Evolutionary conservation across 2,888 invertebrate genomes (phyloP).

Genomic region (Sussaba pulchella): DNA sequence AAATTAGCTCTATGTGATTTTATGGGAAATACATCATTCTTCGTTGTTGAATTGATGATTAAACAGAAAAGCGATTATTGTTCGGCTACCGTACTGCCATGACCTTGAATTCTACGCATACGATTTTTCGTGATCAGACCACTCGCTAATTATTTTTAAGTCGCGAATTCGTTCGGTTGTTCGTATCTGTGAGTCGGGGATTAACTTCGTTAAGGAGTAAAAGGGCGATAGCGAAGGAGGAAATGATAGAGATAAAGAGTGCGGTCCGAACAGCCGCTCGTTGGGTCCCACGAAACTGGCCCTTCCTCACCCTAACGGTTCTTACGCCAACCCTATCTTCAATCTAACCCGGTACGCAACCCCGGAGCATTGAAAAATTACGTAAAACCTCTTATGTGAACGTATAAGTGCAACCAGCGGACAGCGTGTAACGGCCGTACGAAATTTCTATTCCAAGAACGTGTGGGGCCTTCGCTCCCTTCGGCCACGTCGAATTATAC

Average conservation of each 20-base stretch:
- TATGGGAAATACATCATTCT: too few species aligned
- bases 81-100: not conserved
- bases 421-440: slow-evolving; percentile 69
- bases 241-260: slow-evolving; percentile 21
- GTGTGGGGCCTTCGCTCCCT: slow-evolving; percentile 17
- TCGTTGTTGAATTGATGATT: too few species aligned
- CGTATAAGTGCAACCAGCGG: slow-evolving; percentile 31
- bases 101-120: not conserved
- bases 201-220: slow-evolving; percentile 33
- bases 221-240: slow-evolving; percentile 16
- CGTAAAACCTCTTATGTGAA: slow-evolving; percentile 42
- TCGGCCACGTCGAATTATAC: slow-evolving; percentile 48
- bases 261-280: slow-evolving; percentile 20
- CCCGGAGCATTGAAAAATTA: slow-evolving; percentile 77
- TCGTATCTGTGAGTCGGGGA: slow-evolving; percentile 40
- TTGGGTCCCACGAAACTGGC: slow-evolving; percentile 48
- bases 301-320: slow-evolving; percentile 64
- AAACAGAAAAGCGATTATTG: too few species aligned
- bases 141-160: slow-evolving; percentile 23
- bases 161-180: slow-evolving; percentile 14
- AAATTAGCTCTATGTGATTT: too few species aligned
- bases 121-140: slow-evolving; percentile 1
- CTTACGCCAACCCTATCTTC: slow-evolving; percentile 67
- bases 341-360: slow-evolving; percentile 72
- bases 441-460: slow-evolving; percentile 71